These are phyloP conservation scores for Lepidurus couesii DNA, from an alignment of 1,140 invertebrate genomes.

Conservation along the genomic window DNA sequence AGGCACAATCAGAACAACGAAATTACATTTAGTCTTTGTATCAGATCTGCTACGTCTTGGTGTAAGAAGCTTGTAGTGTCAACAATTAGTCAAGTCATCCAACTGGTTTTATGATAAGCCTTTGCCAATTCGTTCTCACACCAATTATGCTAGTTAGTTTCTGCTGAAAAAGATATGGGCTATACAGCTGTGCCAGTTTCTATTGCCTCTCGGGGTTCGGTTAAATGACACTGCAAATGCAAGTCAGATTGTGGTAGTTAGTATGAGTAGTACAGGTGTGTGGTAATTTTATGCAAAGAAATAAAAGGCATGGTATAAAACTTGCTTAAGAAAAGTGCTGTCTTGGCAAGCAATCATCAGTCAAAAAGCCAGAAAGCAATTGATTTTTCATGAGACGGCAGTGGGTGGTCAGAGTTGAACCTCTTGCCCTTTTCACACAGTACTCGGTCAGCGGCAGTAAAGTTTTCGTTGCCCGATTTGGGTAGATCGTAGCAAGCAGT, in stretches of 20 bases:
- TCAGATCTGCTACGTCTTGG: not conserved
- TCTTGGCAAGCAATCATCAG: constrained; percentile 7
- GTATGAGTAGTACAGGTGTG: not conserved
- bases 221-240: not conserved
- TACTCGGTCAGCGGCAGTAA: not conserved
- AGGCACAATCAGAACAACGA: not conserved
- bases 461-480: not conserved
- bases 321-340: constrained; percentile 22
- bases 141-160: constrained; percentile 19
- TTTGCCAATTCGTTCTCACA: not conserved
- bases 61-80: not conserved
- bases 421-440: not conserved
- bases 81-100: constrained; percentile 16
- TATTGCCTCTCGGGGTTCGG: not conserved
- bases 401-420: not conserved
- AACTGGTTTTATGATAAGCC: not conserved
- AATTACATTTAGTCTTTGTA: not conserved
- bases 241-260: constrained; percentile 13
- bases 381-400: constrained; percentile 22
- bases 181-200: not conserved
- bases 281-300: not conserved
- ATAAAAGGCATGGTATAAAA: not conserved
- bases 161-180: not conserved
- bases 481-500: not conserved
- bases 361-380: constrained; percentile 22